phyloP scores from a whole-genome alignment of 1,140 invertebrate species.

The Scylla paramamosain region DNA sequence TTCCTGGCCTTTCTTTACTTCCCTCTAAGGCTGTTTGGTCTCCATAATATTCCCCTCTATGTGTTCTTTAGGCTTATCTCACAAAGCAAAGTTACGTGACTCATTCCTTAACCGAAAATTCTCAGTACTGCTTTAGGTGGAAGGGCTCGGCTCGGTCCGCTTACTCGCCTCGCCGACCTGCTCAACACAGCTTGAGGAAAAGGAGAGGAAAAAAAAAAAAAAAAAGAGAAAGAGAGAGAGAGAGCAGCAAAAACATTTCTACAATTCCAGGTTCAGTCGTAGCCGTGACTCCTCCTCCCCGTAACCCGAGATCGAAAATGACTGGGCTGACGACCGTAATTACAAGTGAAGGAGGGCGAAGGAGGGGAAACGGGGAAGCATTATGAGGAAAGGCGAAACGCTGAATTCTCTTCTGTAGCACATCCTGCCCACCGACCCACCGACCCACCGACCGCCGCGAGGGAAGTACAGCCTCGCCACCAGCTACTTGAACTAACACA shows the following conservation, averaged over 20 bases:
- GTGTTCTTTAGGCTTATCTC: background rate
- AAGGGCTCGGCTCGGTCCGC: background rate
- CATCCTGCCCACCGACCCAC: background rate
- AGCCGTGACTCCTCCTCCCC: conserved; percentile 38
- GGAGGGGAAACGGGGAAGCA: conserved; percentile 63
- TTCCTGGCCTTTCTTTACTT: background rate
- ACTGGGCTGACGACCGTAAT: conserved; percentile 69
- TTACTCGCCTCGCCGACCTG: background rate
- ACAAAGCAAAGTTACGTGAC: background rate
- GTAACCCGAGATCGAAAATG: conserved; percentile 70
- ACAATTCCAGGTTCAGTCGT: conserved; percentile 67
- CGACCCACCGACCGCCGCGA: background rate
- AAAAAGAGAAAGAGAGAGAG: background rate
- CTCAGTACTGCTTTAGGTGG: background rate
- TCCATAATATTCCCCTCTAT: background rate
- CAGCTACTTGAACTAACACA: background rate
- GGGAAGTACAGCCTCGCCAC: background rate
- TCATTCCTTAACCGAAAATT: background rate
- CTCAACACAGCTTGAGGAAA: no score
- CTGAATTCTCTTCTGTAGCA: conserved; percentile 1
- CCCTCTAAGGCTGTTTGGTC: background rate
- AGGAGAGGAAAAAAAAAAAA: background rate
- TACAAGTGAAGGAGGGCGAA: conserved; percentile 66
- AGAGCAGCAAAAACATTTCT: conserved; percentile 60
- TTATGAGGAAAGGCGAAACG: conserved; percentile 57